Base-by-base conservation (phyloP, 1,140 invertebrate genomes). In the Gyrodactylus bullatarudis region DNA sequence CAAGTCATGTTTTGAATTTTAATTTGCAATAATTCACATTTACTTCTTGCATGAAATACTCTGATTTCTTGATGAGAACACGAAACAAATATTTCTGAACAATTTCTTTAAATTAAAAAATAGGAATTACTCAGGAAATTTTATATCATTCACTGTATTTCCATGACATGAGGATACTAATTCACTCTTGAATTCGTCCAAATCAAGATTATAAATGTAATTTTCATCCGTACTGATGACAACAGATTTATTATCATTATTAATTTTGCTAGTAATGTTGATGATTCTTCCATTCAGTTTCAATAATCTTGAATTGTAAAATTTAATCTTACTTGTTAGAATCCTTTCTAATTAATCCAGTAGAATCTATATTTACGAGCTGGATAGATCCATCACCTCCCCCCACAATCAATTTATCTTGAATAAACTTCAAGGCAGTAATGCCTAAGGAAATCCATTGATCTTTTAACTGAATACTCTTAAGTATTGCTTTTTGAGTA, bases 1-100 rank as follows among this genome's bases (percentile, higher is more conserved):
- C 89, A 92, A 16, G 85, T 85, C 78, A 90, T 89, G 81, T 92
- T 92, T 1, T 86, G 85, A 1, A 92, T 86, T 74, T 84, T 84
- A 73, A 91, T 88, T 27, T 89, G 83, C 0, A 90, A 82, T 71
- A 90, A 79, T 82, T 92, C 89, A 77, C 86, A 85, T 74, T 85
- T 85, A 0, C 85, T 85, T 24, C 82, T 80, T 23, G 86, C 80
- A 75, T 86, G 86, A 89, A 89, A 94, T 23, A 93, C 84, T 75
- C 89, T 83, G 23, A 93, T 86, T 76, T 87, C 86, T 78, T 91
- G 85, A 77, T 86, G 84, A 74, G 88, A 87, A 71, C 85, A 86
- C 0, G 89, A 90, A 23, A 88, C 87, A 81, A 92, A 91, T 74
- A 91, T 86, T 73, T 88, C 85, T 25, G 79, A 79, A 26, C 76